Base-by-base conservation (phyloP, 2,113 vertebrate genomes). In the Pseudorasbora parva region DNA sequence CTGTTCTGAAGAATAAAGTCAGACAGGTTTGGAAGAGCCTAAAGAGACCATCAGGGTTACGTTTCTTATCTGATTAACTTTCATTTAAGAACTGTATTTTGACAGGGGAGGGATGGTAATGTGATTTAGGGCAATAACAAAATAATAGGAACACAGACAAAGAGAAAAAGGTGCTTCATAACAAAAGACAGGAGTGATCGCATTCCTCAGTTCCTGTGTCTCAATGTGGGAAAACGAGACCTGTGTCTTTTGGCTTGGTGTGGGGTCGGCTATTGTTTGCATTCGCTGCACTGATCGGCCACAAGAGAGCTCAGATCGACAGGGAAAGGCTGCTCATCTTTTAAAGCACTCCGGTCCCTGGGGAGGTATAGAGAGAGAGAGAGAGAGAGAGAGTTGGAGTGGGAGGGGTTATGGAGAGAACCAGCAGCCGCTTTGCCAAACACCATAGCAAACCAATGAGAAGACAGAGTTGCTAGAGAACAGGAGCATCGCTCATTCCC, bases 291-390 rank as follows among this genome's bases (percentile, higher is more conserved):
- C 81, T 78, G 86, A 87, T 43, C 47, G 41, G 76, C 83, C 78
- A 84, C 85, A 54, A 59, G 74, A 86, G 83, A 81, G 59, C 33
- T 72, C 72, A 64, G 45, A 49, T 41, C 51, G 74, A 84, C 69
- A 12, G 33, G 85, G 84, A 86, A 91, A 90, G 86, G 89, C 91
- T 90, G 91, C 91, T 91, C 89, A 91, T 92, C 87, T 93, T 94
- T 93, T 94, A 93, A 92, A 93, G 86, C 85, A 84, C 71, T 87
- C 86, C 87, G 82, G 83, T 90, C 86, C 87, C 60, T 37, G 41
- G 84, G 83, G 85, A 82, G 69, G 73, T 10, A 47, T 15, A 84
- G 49, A 64, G 83, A 54, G 14, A 49, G 83, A 82, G 88, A 27
- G 27, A 8, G 27, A 23, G 60, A 77, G 51, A 75, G n/a, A 27